phyloP scores from a whole-genome alignment of 2,888 invertebrate genomes.

The Ennomos quercinarius region DNA sequence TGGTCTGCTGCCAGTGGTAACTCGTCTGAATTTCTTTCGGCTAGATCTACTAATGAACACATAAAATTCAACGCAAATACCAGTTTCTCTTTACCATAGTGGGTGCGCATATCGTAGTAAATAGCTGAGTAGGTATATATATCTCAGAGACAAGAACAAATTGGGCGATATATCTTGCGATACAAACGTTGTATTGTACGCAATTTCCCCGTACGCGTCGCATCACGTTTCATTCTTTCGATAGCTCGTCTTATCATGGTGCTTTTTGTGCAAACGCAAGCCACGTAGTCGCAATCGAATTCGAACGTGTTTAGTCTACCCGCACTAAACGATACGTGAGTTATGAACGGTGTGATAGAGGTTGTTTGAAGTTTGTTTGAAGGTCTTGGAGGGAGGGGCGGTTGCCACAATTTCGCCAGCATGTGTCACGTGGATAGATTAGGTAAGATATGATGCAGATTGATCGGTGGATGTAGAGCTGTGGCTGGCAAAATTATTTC shows the following conservation, averaged over 20 bases:
- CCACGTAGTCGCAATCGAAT: conserved; percentile 26
- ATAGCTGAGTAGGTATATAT: conserved; percentile 20
- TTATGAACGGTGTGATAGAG: conserved; percentile 4
- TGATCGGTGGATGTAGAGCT: too few species aligned
- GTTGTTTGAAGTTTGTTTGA: not conserved
- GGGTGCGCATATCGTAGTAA: conserved; percentile 10
- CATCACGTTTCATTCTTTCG: conserved; percentile 21
- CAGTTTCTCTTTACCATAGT: conserved; percentile 3
- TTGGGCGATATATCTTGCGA: conserved; percentile 26
- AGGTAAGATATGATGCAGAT: too few species aligned
- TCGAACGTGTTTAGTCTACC: conserved; percentile 17
- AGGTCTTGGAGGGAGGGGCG: too few species aligned
- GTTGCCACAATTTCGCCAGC: too few species aligned
- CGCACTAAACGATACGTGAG: conserved; percentile 19
- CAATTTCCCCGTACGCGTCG: conserved; percentile 19
- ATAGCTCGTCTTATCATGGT: conserved; percentile 20
- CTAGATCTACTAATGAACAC: too few species aligned
- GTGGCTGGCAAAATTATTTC: too few species aligned
- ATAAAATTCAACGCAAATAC: not conserved
- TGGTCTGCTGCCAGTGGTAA: too few species aligned
- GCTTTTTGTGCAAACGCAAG: conserved; percentile 21
- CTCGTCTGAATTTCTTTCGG: too few species aligned
- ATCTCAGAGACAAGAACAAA: conserved; percentile 26
- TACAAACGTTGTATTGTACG: conserved; percentile 25
- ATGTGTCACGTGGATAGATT: too few species aligned